Percentiles rank a stretch among this genome's conserved stretches.
Conservation (phyloP, 1,140 invertebrate species). For the Diabrotica undecimpunctata region DNA sequence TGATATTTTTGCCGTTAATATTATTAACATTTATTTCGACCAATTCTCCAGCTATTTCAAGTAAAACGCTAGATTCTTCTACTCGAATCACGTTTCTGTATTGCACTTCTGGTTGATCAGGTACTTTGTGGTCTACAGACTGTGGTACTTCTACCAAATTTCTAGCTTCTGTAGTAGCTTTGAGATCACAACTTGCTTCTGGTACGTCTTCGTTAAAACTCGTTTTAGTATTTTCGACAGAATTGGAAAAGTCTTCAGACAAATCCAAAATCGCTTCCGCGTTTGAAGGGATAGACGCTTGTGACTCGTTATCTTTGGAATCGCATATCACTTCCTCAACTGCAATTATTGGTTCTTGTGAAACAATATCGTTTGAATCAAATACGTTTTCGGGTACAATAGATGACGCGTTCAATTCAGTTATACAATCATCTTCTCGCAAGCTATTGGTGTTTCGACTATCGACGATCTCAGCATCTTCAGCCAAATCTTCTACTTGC, state of each 20-base stretch:
- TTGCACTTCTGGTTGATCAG: conserved; percentile 21
- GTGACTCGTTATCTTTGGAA: conserved; percentile 1
- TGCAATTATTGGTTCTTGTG: background rate
- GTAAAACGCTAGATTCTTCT: conserved; percentile 33
- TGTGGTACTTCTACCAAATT: too few relatives aligned
- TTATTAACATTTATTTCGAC: conserved; percentile 39
- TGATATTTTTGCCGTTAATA: conserved; percentile 39
- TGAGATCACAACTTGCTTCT: too few relatives aligned
- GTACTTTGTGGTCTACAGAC: background rate
- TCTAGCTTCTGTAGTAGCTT: too few relatives aligned
- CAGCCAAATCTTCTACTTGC: background rate
- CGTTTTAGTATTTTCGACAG: too few relatives aligned
- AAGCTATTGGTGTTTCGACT: too few relatives aligned
- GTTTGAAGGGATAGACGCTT: background rate
- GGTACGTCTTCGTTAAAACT: too few relatives aligned
- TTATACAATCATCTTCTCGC: too few relatives aligned
- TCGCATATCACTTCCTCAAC: background rate
- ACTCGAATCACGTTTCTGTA: conserved; percentile 27
- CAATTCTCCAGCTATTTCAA: conserved; percentile 41
- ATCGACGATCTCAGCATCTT: too few relatives aligned
- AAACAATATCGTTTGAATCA: background rate
- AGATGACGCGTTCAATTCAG: too few relatives aligned
- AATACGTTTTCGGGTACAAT: background rate
- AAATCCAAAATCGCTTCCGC: too few relatives aligned
- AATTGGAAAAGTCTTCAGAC: too few relatives aligned